Conservation (phyloP, 1,140 invertebrate genomes). For the Coptotermes formosanus region DNA sequence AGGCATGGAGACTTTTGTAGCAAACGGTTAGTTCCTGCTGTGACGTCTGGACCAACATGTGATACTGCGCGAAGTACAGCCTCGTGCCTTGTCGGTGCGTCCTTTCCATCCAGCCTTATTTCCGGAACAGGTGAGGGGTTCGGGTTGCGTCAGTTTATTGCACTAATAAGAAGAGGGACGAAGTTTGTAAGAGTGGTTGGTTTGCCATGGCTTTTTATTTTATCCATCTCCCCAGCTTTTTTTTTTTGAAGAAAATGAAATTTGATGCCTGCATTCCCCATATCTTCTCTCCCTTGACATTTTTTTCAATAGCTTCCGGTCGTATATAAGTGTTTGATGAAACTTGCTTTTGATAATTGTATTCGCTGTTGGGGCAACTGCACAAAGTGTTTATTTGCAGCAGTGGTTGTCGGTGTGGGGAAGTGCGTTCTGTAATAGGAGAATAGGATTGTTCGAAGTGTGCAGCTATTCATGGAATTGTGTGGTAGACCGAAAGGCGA, state of each 20-base stretch:
- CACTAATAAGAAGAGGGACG: background rate
- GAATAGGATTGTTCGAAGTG: too few relatives aligned
- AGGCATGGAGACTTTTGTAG: too few relatives aligned
- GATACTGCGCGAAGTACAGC: too few relatives aligned
- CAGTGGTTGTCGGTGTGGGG: background rate
- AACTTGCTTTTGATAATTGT: background rate
- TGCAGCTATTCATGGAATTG: background rate
- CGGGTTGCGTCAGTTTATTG: background rate
- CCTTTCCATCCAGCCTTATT: slow-evolving; percentile 1
- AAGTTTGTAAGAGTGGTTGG: background rate
- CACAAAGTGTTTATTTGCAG: background rate
- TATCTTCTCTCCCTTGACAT: background rate
- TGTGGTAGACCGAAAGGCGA: background rate
- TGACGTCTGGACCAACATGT: too few relatives aligned
- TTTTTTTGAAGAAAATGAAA: background rate
- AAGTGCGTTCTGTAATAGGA: too few relatives aligned
- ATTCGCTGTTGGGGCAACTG: background rate
- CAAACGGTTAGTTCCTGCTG: too few relatives aligned
- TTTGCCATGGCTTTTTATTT: background rate
- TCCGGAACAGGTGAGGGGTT: background rate
- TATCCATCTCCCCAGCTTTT: background rate
- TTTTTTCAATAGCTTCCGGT: background rate
- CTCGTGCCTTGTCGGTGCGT: too few relatives aligned
- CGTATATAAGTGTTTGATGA: background rate
- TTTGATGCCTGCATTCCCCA: background rate